These are phyloP conservation scores for Chelonia mydas DNA, from an alignment of 2,797 vertebrate genomes.

Conservation along the genomic window DNA sequence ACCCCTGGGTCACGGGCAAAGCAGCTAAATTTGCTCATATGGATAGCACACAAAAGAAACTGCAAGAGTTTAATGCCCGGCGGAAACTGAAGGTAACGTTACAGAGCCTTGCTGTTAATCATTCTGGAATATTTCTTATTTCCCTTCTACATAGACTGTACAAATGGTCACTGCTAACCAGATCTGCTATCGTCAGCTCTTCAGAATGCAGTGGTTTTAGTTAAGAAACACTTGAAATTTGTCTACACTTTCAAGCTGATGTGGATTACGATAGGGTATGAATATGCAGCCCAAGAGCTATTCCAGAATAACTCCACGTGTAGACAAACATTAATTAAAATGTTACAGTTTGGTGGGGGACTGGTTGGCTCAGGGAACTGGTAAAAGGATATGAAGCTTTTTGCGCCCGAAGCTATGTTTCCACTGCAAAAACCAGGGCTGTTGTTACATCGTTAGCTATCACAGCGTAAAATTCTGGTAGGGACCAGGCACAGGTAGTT, in stretches of 20 bases:
- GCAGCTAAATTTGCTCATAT: constrained; percentile 91
- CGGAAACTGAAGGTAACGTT: constrained; percentile 88
- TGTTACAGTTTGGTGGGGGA: not conserved
- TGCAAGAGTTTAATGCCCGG: constrained; percentile 91
- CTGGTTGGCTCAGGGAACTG: not conserved
- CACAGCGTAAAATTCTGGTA: too few species aligned
- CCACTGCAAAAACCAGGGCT: not conserved
- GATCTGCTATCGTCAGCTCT: accelerated
- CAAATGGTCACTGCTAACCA: accelerated
- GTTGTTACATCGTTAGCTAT: not conserved
- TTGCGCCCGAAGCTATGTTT: not conserved
- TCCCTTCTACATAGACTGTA: accelerated
- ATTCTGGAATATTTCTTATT: not conserved
- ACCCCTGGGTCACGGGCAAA: constrained; percentile 91
- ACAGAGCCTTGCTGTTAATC: accelerated
- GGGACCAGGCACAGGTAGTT: too few species aligned
- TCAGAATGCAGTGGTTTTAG: not conserved
- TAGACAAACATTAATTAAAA: not conserved
- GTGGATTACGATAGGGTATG: not conserved
- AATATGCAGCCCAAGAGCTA: not conserved
- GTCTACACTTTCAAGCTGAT: not conserved
- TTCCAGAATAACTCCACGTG: not conserved
- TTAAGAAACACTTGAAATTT: not conserved
- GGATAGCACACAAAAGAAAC: constrained; percentile 91
- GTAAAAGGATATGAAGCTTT: not conserved